Evolutionary conservation across 1,140 invertebrate species (phyloP).

Genomic region (Trinorchestia longiramus): DNA sequence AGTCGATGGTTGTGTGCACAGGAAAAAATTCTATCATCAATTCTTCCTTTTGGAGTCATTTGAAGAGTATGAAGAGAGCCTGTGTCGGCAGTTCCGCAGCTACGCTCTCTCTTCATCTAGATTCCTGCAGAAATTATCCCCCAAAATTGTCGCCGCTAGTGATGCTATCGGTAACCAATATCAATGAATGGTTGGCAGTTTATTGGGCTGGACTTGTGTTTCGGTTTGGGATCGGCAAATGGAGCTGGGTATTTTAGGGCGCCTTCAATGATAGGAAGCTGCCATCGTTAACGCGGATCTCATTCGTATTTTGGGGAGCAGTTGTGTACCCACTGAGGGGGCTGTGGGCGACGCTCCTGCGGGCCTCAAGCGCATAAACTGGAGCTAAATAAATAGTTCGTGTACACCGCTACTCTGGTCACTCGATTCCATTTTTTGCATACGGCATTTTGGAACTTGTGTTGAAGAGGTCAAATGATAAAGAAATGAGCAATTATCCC

Average conservation of each 20-base stretch:
- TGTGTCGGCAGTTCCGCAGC: not conserved
- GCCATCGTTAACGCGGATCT: slow-evolving; percentile 37
- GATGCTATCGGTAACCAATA: slow-evolving; percentile 41
- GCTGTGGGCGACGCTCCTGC: not conserved
- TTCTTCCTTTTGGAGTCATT: not conserved
- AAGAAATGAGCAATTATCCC: no score
- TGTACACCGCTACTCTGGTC: no score
- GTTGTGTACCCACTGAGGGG: not conserved
- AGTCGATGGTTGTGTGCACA: not conserved
- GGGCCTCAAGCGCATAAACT: not conserved
- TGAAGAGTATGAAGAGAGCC: not conserved
- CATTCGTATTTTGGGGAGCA: not conserved
- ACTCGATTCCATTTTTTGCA: no score
- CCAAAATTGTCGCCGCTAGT: slow-evolving; percentile 39
- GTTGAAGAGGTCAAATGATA: no score
- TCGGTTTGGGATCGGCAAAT: slow-evolving; percentile 51
- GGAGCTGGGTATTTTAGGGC: slow-evolving; percentile 42
- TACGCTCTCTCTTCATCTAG: slow-evolving; percentile 2
- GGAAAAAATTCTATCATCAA: not conserved
- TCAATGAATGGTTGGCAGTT: slow-evolving; percentile 50
- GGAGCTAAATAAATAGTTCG: no score
- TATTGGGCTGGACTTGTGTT: slow-evolving; percentile 50
- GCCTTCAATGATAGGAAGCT: slow-evolving; percentile 42
- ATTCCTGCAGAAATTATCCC: slow-evolving; percentile 32
- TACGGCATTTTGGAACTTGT: no score